Evolutionary conservation across 2,888 invertebrate genomes (phyloP), one percentile per base, ranked within the genome.

Genomic region (Torymus auratus): DNA sequence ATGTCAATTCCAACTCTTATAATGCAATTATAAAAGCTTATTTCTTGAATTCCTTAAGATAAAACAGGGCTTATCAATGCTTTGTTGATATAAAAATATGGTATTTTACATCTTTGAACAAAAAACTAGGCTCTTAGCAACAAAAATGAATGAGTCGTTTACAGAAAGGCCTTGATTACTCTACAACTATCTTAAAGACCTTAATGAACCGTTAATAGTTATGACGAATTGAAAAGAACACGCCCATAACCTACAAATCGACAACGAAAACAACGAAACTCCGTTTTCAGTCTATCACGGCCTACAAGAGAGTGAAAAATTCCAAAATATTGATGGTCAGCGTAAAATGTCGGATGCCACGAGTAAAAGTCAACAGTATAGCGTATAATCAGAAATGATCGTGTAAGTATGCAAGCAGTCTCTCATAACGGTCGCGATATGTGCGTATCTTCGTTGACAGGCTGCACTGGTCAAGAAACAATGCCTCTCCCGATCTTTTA

Each of bases 231-330:
- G 23, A 41, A 80, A 81, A 75, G 85, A 82, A 84, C 83, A 87
- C 87, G 85, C 87, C 86, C 87, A 84, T 87, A 86, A 87, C 86
- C 87, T 86, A 73, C 83, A 81, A 81, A 69, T 68, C 17, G 10
- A 15, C 2, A 12, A n/a, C 1, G 20, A 62, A 41, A 11, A 13
- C 28, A 41, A 41, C 28, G 17, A 52, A 2, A 41, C 7, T 55
- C 1, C 23, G 7, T 10, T 58, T 12, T 14, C 50, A 55, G 56
- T 14, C 5, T 23, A 13, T 5, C 50, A 23, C n/a, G 12, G n/a
- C 7, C 2, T 14, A 65, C 28, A 61, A 15, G 13, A 17, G 2
- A 7, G 23, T 53, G 28, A 71, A 53, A 23, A 50, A 41, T 41
- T 41, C 5, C 7, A 56, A 65, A 71, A 15, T 68, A 67, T 56